Evolutionary conservation across 2,113 vertebrate species (phyloP), one percentile per base, ranked within the genome.

Genomic region (Heteronetta atricapilla): DNA sequence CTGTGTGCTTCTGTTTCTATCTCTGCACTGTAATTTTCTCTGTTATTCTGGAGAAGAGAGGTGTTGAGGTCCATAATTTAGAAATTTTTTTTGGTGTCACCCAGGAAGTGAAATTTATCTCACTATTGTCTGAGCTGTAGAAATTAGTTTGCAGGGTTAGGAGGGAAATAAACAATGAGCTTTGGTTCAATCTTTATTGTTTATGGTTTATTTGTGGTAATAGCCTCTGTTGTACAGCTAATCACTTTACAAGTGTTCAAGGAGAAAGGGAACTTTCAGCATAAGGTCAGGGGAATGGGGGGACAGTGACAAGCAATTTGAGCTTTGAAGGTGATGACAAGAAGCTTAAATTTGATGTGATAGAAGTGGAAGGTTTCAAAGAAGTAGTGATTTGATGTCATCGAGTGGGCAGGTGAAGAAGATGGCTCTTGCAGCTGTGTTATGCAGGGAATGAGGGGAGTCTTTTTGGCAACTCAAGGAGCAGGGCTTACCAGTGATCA

Each of bases 301-400:
- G 28, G 48, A 44, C 42, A 52, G 28, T 40, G 85, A 86, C 60
- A 95, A 76, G 60, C 60, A 90, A 95, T 95, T 96, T 94, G 82
- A 89, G 76, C 76, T 91, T 90, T 95, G 85, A 86, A 81, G 56
- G 60, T 90, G 90, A 88, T 95, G 86, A 95, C 82, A 95, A 79
- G 50, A 58, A 83, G 38, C 85, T 88, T 90, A 81, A 95, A 94
- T 96, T 86, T 95, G 93, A 95, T 88, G 75, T 89, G 82, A 89
- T 85, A 74, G 63, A 88, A 86, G 16, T 56, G 22, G 76, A 95
- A 86, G 68, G 17, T 52, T 96, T 95, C 85, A 95, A 93, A 72
- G 85, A 70, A 20, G 29, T 40, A 70, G 40, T 83, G 67, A 75
- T 60, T 83, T 96, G 75, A 91, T 20, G 6, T 52, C 67, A 90